These are phyloP conservation scores for Drosophila bocqueti DNA, from an alignment of 1,140 invertebrate genomes.

Conservation along the genomic window DNA sequence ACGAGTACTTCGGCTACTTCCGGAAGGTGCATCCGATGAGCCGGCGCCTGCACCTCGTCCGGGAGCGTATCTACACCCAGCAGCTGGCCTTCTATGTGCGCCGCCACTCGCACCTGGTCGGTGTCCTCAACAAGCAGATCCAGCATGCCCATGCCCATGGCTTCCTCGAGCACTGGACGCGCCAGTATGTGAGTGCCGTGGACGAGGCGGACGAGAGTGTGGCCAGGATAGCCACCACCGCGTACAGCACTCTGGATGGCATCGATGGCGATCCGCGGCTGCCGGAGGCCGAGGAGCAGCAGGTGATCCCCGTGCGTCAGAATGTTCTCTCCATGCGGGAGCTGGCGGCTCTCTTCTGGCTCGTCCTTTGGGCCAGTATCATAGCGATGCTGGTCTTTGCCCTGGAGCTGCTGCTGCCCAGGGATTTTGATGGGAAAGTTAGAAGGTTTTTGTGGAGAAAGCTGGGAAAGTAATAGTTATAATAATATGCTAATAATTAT, in stretches of 20 bases:
- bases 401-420: constrained; percentile 40
- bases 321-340: constrained; percentile 63
- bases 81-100: constrained; percentile 74
- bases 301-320: not conserved
- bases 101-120: constrained; percentile 64
- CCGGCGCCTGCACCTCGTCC: constrained; percentile 60
- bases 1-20: constrained; percentile 77
- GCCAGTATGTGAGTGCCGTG: constrained; percentile 65
- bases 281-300: constrained; percentile 19
- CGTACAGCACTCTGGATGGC: constrained; percentile 40
- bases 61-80: constrained; percentile 73
- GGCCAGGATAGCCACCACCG: constrained; percentile 36
- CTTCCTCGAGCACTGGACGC: constrained; percentile 71
- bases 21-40: constrained; percentile 69
- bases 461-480: not conserved
- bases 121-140: constrained; percentile 65
- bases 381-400: constrained; percentile 44
- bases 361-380: constrained; percentile 59
- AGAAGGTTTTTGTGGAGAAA: not conserved
- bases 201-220: constrained; percentile 61
- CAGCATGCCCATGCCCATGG: constrained; percentile 56
- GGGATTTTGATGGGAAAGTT: not conserved
- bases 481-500: not conserved
- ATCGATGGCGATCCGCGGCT: constrained; percentile 25
- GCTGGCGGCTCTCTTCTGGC: constrained; percentile 65